These are phyloP conservation scores for Acanthaster planci DNA, from an alignment of 35 echinoderm and acorn worm species.

Conservation along the genomic window DNA sequence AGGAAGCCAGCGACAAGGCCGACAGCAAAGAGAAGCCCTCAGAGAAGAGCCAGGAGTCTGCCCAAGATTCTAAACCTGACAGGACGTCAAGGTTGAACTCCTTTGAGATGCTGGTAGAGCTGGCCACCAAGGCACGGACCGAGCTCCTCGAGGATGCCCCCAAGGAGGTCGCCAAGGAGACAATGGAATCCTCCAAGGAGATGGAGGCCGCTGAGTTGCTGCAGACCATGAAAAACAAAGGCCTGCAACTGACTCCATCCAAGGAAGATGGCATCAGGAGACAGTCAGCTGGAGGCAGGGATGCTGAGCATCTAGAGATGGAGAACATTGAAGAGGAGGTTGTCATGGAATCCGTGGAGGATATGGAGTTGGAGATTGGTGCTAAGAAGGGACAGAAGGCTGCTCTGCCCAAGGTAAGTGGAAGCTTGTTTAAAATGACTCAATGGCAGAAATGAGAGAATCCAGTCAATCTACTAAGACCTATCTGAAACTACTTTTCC, in stretches of 20 bases:
- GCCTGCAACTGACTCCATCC: background rate
- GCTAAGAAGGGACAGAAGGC: background rate
- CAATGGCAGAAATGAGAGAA: too few species aligned
- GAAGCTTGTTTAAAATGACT: background rate
- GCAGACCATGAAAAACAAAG: slow-evolving; percentile 8
- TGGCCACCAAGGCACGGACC: slow-evolving; percentile 55
- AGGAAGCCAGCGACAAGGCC: background rate
- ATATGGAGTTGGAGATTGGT: slow-evolving; percentile 10
- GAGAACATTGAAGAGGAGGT: slow-evolving; percentile 31
- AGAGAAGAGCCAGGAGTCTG: background rate
- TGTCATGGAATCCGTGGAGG: slow-evolving; percentile 32
- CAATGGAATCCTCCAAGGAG: slow-evolving; percentile 1
- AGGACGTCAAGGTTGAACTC: slow-evolving; percentile 24
- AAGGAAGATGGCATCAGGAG: background rate
- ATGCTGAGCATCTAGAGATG: background rate
- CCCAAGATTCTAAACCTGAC: background rate
- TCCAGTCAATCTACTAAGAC: too few species aligned
- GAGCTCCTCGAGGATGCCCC: slow-evolving; percentile 33
- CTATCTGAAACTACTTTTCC: too few species aligned
- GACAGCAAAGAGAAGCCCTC: background rate
- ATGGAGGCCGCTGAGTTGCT: slow-evolving; percentile 34
- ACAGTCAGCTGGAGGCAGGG: background rate
- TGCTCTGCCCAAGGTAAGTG: slow-evolving; percentile 30
- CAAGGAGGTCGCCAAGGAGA: background rate
- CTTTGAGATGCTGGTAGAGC: slow-evolving; percentile 69